Conservation (phyloP, 2,888 invertebrate species). For the Bugula neritina region DNA sequence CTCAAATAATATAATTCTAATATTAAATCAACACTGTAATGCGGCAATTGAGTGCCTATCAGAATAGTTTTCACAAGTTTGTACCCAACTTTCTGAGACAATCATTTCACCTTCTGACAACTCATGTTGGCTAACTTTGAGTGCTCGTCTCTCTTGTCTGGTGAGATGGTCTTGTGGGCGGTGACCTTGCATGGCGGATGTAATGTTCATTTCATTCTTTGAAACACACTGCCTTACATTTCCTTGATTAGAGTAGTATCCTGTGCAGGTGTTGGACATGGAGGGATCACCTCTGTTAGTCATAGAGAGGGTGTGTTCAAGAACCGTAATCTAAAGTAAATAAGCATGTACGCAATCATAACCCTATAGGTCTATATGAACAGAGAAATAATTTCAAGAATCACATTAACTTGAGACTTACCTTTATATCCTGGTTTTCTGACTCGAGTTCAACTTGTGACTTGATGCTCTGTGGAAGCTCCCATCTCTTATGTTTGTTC, state of each 20-base stretch:
- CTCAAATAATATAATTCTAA: too few relatives aligned
- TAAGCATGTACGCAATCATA: not conserved
- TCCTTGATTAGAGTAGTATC: not conserved
- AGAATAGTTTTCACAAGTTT: too few relatives aligned
- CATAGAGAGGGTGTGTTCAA: not conserved
- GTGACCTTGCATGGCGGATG: conserved; percentile 14
- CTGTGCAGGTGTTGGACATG: not conserved
- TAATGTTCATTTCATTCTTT: conserved; percentile 1
- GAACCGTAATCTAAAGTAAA: not conserved
- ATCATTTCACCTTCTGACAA: too few relatives aligned
- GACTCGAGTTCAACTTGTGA: not conserved
- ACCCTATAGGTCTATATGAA: too few relatives aligned
- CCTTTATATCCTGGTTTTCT: conserved; percentile 13
- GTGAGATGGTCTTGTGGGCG: not conserved
- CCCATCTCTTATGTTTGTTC: conserved; percentile 5
- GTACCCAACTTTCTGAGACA: too few relatives aligned
- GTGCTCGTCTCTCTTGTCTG: conserved; percentile 12
- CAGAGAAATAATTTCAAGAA: too few relatives aligned
- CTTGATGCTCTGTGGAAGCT: conserved; percentile 1
- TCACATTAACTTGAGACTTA: not conserved
- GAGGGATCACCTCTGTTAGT: not conserved
- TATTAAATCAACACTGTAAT: too few relatives aligned
- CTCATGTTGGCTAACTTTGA: too few relatives aligned
- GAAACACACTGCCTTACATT: conserved; percentile 4
- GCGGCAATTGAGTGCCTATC: too few relatives aligned